Evolutionary conservation across 2,113 vertebrate genomes (phyloP), one percentile per base, ranked within the genome.

Genomic region (Chaetops frenatus): DNA sequence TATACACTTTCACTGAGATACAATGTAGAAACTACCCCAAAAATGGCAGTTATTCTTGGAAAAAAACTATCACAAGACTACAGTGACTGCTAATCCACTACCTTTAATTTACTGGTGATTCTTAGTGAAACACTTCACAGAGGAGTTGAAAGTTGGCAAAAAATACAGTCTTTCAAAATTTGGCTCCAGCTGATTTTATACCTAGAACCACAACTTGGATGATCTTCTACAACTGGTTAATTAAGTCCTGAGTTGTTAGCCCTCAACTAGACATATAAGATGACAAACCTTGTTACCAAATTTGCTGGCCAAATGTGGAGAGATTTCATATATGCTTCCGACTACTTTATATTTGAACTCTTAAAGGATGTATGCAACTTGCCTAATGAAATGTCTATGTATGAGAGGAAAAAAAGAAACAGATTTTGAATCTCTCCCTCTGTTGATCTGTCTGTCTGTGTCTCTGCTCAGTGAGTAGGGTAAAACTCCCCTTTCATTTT

Each of bases 101-200:
- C 15, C 6, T 77, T 81, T 73, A 27, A 33, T 93, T 81, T 92
- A 54, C 57, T 51, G n/a, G 23, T 40, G 51, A 35, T 57, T 40
- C 35, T 67, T 73, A 86, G 36, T 80, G 51, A 92, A 90, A 65
- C 9, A 11, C n/a, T 88, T 91, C 51, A 87, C 22, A 74, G 31
- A 44, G 50, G n/a, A 79, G 15, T 33, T 86, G 84, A 82, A 90
- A 65, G 36, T 35, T 84, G 73, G 53, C 44, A 65, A 84, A 90
- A 92, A 81, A 61, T 22, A 8, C 11, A 53, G 38, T 54, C 72
- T 95, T 80, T 86, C 67, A 86, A 94, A 67, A 93, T 93, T 95
- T 94, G 65, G 15, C 47, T 96, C 73, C 50, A 45, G 61, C 36
- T 93, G 93, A 88, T 92, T 96, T 97, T 91, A 81, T 92, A 94